A percentile compares a stretch with the other conserved stretches of the same genome.
Conservation (phyloP, 2,113 vertebrate genomes). For the Eublepharis macularius region DNA sequence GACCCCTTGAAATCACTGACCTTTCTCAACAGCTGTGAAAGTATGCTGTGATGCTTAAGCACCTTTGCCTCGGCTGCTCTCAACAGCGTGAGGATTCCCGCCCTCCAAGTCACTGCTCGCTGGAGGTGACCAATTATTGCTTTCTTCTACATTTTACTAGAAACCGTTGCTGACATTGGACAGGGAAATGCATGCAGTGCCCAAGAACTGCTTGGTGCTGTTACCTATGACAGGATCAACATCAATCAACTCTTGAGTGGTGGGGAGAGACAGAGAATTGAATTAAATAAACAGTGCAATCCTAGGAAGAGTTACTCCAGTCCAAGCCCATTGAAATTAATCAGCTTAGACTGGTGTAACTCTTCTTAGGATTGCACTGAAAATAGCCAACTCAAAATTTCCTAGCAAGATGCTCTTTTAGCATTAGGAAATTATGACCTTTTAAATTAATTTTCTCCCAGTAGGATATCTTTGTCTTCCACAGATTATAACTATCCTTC, state of each 20-base stretch:
- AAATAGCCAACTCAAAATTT: background rate
- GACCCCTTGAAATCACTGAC: background rate
- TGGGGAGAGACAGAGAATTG: background rate
- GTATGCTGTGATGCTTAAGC: background rate
- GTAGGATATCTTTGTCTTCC: background rate
- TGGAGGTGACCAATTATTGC: background rate
- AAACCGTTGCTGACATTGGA: background rate
- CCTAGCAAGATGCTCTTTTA: background rate
- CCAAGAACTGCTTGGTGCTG: background rate
- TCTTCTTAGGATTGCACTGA: too few relatives aligned
- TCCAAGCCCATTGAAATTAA: too few relatives aligned
- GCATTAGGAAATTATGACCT: background rate
- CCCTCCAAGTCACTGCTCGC: background rate
- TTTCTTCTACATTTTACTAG: background rate
- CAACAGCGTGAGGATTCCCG: background rate
- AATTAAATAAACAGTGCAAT: too few relatives aligned
- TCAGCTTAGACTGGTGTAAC: too few relatives aligned
- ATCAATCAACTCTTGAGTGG: background rate
- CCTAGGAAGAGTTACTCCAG: too few relatives aligned
- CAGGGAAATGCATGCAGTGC: background rate
- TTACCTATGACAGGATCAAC: background rate
- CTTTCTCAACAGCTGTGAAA: too few relatives aligned
- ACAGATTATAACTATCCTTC: background rate
- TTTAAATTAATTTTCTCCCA: background rate
- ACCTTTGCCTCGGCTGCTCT: background rate